These are phyloP conservation scores for Coryphaenoides rupestris DNA, from an alignment of 2,113 vertebrate genomes.

Conservation along the genomic window DNA sequence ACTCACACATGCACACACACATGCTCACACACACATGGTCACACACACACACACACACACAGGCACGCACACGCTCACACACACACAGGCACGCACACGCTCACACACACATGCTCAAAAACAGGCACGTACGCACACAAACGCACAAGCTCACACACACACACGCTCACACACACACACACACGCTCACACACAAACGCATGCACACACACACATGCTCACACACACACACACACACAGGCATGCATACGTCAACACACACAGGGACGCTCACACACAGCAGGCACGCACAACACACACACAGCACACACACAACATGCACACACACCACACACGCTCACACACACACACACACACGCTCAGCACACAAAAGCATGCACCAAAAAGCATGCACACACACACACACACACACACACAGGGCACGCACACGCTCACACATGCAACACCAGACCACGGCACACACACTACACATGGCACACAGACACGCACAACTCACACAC, in stretches of 20 bases:
- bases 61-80: neutral
- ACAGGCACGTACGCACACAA: too few species aligned
- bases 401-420: conserved; percentile 29
- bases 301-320: conserved; percentile 1
- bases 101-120: conserved; percentile 43
- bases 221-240: neutral
- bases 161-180: neutral
- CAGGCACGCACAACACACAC: neutral
- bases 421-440: conserved; percentile 3
- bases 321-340: neutral
- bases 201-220: neutral
- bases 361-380: too few species aligned
- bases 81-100: neutral
- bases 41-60: neutral
- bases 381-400: too few species aligned
- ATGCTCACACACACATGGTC: neutral
- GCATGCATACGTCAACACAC: conserved; percentile 29
- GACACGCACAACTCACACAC: neutral
- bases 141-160: conserved; percentile 4
- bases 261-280: conserved; percentile 23
- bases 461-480: neutral
- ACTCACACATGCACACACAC: conserved; percentile 1
- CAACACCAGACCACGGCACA: too few species aligned
- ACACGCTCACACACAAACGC: too few species aligned
- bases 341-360: neutral